phyloP scores from a whole-genome alignment of 2,113 vertebrate species.

The Fregetta grallaria region DNA sequence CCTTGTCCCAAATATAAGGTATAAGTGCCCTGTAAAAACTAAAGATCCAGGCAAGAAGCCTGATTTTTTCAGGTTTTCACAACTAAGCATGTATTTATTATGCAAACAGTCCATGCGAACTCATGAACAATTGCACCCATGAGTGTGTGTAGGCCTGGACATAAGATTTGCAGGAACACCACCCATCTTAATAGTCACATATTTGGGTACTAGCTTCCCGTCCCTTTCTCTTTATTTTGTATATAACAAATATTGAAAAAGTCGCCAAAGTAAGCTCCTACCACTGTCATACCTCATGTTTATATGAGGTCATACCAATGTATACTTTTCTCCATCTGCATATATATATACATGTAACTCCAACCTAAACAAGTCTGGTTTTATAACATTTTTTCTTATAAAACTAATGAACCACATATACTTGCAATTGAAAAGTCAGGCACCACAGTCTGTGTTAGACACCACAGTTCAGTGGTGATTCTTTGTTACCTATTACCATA shows the following conservation, averaged over 20 bases:
- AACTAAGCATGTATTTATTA: neutral
- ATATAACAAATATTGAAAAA: no score
- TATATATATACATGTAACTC: rapidly evolving
- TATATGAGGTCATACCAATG: rapidly evolving
- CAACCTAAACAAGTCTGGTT: neutral
- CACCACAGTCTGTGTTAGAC: neutral
- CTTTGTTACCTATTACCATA: neutral
- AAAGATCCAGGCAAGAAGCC: neutral
- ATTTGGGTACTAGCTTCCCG: neutral
- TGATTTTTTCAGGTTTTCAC: neutral
- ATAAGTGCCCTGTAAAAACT: neutral
- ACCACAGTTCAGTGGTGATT: neutral
- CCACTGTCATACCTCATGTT: neutral
- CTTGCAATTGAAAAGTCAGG: neutral
- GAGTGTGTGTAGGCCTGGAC: neutral
- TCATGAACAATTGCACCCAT: neutral
- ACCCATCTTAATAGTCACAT: rapidly evolving
- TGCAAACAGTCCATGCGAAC: rapidly evolving
- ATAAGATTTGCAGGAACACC: neutral
- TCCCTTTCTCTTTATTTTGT: neutral
- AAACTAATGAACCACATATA: neutral
- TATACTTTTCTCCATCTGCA: neutral
- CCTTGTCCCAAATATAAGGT: neutral
- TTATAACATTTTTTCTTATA: neutral
- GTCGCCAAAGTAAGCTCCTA: neutral